Percentiles rank a stretch among this genome's conserved stretches.
phyloP scores from a whole-genome alignment of 1,140 invertebrate species.

The Orius insidiosus region DNA sequence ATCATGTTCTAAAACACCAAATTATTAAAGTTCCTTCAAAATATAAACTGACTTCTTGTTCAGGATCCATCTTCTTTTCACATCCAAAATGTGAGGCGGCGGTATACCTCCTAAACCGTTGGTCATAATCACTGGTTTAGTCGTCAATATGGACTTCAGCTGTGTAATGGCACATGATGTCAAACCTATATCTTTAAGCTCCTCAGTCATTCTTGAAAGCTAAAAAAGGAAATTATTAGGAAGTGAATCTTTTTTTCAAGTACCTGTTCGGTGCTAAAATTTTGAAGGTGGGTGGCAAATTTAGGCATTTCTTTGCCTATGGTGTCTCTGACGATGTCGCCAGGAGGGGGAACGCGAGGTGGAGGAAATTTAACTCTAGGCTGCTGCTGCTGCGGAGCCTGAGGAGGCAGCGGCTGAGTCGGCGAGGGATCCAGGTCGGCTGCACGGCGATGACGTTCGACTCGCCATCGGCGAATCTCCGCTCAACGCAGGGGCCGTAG shows the following conservation, averaged over 20 bases:
- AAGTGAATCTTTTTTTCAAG: no score
- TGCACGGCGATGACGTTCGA: conserved; percentile 31
- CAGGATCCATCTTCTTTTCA: conserved; percentile 10
- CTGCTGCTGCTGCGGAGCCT: no score
- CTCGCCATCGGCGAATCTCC: conserved; percentile 29
- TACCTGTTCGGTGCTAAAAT: conserved; percentile 12
- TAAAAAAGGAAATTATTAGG: conserved; percentile 19
- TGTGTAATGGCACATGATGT: conserved; percentile 33
- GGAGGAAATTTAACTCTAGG: conserved; percentile 27
- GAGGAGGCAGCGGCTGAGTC: conserved; percentile 16
- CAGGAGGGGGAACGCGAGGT: conserved; percentile 8
- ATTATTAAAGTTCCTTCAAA: not conserved
- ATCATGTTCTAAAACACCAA: conserved; percentile 4
- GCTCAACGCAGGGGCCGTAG: not conserved
- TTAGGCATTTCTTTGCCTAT: conserved; percentile 31
- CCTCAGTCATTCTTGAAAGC: conserved; percentile 36
- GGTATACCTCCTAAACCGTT: conserved; percentile 24
- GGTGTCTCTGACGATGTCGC: conserved; percentile 24
- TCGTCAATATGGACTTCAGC: conserved; percentile 32
- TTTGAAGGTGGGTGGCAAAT: conserved; percentile 20
- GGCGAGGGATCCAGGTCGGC: conserved; percentile 21
- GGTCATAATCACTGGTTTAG: conserved; percentile 30
- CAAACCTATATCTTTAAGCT: conserved; percentile 31
- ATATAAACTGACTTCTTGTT: conserved; percentile 8
- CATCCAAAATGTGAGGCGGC: conserved; percentile 9